Evolutionary conservation across 2,113 vertebrate species (phyloP), one percentile per base, ranked within the genome.

Genomic region (Proterorhinus semilunaris): DNA sequence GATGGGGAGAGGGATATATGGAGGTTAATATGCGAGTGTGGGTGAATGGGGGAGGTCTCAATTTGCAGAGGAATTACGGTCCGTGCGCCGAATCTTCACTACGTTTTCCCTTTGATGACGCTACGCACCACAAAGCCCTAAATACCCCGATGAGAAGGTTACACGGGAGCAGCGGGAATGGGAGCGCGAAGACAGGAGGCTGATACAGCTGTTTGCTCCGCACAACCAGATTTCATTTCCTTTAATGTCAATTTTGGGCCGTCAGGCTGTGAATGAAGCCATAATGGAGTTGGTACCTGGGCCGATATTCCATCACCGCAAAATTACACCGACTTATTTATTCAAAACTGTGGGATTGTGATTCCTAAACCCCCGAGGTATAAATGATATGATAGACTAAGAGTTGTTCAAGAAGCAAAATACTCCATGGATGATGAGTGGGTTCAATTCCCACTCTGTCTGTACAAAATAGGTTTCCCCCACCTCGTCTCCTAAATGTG

Each of bases 101-200:
- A 76, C 80, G 65, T 84, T 91, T 71, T 77, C 65, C 62, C 89
- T 89, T 88, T 90, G 83, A 89, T 88, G 87, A 80, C 72, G 83
- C 87, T 88, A 86, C 59, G 71, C 81, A 64, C 78, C 84, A 88
- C 87, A 90, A 89, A 90, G 86, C 85, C 76, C 76, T 82, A 88
- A 89, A 88, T 83, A 87, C 82, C 83, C 84, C 83, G 82, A 88
- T 83, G 87, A 90, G 84, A 80, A 88, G 90, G 87, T 89, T 87
- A 84, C 42, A 80, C 42, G 17, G 72, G 83, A 80, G 82, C 76
- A 82, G 82, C 71, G 77, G 85, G 79, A 86, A 84, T 47, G 76
- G 76, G 75, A 83, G 84, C 71, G 55, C 88, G 78, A 76, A 85
- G 88, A 90, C 77, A 65, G 78, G 79, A 85, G 86, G 85, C 83